Evolutionary conservation across 2,797 vertebrate species (phyloP).

Genomic region (Cuniculus paca): DNA sequence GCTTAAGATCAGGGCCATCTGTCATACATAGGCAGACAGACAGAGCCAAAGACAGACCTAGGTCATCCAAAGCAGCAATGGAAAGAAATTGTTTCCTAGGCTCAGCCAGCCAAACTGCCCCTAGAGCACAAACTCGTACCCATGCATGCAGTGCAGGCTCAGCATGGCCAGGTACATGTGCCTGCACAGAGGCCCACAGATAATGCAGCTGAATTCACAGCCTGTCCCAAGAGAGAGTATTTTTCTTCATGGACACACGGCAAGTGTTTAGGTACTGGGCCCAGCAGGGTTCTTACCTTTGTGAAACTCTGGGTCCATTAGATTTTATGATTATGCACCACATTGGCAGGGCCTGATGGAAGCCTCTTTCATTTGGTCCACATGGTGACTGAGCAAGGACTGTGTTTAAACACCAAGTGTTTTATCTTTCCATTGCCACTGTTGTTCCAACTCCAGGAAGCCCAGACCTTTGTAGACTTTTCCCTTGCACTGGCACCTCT

Average conservation of each 20-base stretch:
- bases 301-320: not conserved
- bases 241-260: not conserved
- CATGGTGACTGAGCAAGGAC: not conserved
- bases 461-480: constrained; percentile 36
- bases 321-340: constrained; percentile 22
- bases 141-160: accelerated
- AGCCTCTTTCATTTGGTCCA: constrained; percentile 39
- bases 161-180: not conserved
- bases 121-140: not conserved
- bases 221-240: not conserved
- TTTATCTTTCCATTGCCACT: constrained; percentile 1
- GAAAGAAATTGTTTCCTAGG: not conserved
- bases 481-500: not conserved
- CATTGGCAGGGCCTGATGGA: not conserved
- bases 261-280: constrained; percentile 2
- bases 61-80: not conserved
- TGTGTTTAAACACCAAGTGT: constrained; percentile 47
- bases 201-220: not conserved
- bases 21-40: not conserved
- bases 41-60: not conserved
- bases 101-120: not conserved
- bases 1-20: not conserved
- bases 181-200: not conserved
- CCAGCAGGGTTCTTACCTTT: not conserved
- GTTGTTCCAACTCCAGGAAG: constrained; percentile 7